These are phyloP conservation scores for Bergia sp. DNA, from an alignment of 92 coral and sea anemone species.

Conservation along the genomic window DNA sequence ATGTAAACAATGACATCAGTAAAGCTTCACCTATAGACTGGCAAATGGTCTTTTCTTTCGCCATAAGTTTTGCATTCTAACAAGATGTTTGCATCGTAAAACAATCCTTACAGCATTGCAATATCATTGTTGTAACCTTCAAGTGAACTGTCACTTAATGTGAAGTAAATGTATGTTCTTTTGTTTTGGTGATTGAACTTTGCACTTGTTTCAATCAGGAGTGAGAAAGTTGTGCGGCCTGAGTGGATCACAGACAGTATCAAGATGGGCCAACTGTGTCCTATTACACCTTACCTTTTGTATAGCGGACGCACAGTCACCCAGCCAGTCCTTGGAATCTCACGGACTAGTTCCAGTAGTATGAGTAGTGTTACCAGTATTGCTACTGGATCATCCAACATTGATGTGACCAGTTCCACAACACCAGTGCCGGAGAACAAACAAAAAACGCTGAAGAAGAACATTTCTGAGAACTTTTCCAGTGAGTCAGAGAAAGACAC, in stretches of 20 bases:
- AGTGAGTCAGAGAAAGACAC: background rate
- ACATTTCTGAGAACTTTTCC: background rate
- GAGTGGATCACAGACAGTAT: slow-evolving; percentile 95
- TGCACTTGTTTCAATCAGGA: slow-evolving; percentile 52
- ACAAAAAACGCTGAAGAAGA: background rate
- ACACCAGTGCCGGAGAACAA: background rate
- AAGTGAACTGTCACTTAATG: background rate
- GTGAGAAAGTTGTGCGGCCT: slow-evolving; percentile 91
- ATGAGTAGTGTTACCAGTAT: background rate
- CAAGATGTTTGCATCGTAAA: too few relatives aligned
- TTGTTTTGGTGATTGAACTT: background rate
- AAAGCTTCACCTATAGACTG: too few relatives aligned
- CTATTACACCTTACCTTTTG: slow-evolving; percentile 77
- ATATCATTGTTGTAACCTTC: background rate
- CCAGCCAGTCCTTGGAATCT: slow-evolving; percentile 62
- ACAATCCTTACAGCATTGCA: too few relatives aligned
- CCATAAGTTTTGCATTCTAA: too few relatives aligned
- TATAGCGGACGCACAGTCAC: slow-evolving; percentile 71
- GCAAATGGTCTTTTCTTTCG: too few relatives aligned
- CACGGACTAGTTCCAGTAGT: background rate
- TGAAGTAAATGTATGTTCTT: background rate
- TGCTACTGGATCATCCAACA: background rate
- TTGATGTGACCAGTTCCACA: background rate
- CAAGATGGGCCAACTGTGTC: slow-evolving; percentile 66
- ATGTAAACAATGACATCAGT: too few relatives aligned